A percentile compares a stretch with the other conserved stretches of the same genome.
phyloP scores from a whole-genome alignment of 1,140 invertebrate genomes.

The Halotydeus destructor region DNA sequence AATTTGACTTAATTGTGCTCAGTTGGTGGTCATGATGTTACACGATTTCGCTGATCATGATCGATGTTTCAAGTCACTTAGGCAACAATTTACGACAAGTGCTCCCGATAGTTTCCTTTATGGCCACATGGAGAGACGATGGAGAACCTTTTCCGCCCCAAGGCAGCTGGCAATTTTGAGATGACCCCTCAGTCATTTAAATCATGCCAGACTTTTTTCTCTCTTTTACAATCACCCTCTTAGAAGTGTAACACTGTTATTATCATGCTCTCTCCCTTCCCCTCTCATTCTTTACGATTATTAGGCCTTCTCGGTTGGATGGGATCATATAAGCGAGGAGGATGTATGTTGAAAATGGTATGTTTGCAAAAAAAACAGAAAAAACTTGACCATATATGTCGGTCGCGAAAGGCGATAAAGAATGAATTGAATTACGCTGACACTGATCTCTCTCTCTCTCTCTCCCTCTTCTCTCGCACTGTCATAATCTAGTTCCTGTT shows the following conservation, averaged over 20 bases:
- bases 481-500: slow-evolving; percentile 21
- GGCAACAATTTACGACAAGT: too few species aligned
- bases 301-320: slow-evolving; percentile 16
- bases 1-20: too few species aligned
- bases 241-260: too few species aligned
- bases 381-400: neutral
- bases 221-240: neutral
- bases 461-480: neutral
- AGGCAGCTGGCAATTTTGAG: neutral
- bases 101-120: too few species aligned
- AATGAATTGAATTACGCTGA: neutral
- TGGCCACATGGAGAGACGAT: too few species aligned
- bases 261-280: too few species aligned
- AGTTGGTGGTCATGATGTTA: too few species aligned
- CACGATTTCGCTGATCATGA: too few species aligned
- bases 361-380: neutral
- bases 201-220: neutral
- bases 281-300: neutral
- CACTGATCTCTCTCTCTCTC: neutral
- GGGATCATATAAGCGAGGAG: slow-evolving; percentile 15
- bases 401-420: neutral
- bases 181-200: neutral
- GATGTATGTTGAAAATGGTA: slow-evolving; percentile 15
- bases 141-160: too few species aligned
- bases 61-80: too few species aligned